Base-by-base conservation (phyloP, 2,797 vertebrate species). In the Denticeps clupeoides region DNA sequence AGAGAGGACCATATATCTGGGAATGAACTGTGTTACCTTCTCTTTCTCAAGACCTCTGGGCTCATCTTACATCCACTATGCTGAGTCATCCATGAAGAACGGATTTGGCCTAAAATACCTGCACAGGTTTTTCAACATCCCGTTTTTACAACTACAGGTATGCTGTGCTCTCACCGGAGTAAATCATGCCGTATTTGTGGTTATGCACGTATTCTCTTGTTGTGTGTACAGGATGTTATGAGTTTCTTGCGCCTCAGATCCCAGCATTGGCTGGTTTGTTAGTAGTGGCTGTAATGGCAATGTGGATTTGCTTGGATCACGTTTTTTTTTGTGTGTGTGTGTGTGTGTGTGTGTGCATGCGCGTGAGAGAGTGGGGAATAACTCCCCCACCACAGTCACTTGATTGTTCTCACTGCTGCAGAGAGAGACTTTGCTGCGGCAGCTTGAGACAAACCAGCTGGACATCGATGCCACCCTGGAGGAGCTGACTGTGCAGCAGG, bases 51-150 rank as follows among this genome's bases (percentile, higher is more conserved):
- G 95, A 61, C 90, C 91, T 5, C 88, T 87, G 0, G 94, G 95
- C 28, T 82, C 93, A 4, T 99, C 95, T 1, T 99, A 96, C 60
- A 91, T 98, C 65, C 93, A 90, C 59, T 99, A 98, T 1, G 95
- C 93, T 6, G 95, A 99, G 72, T 91, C 95, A 59, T 99, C 95
- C 47, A 97, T 99, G 94, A 97, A 86, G 82, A 98, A 99, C 32
- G 93, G 95, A 23, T 99, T 99, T 25, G 95, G 95, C 49, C 70
- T 99, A 46, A 98, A 98, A 71, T 96, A 97, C 59, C 80, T 99
- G 35, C 94, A 99, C 70, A 82, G 90, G 58, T 99, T 99, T 75
- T 96, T 99, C 83, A 99, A 99, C 69, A 96, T 99, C 63, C 95
- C 95, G 7, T 99, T 99, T 67, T 76, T 99, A 56, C 95, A 99